Base-by-base conservation (phyloP, 2,113 vertebrate species). In the Pollachius pollachius region DNA sequence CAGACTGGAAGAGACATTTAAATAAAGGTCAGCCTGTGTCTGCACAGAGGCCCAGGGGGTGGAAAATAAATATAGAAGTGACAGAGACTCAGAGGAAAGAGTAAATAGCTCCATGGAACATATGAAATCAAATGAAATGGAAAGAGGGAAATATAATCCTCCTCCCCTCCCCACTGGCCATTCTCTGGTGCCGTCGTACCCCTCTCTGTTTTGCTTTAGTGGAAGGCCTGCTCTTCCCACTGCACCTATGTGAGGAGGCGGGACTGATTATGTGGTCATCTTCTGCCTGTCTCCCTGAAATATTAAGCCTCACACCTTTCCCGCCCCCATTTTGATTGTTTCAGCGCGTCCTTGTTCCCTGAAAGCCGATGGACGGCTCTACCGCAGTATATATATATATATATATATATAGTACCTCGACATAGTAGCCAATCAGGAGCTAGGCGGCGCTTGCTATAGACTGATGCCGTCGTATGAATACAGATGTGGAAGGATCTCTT, bases 11-110 rank as follows among this genome's bases (percentile, higher is more conserved):
- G 84, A 92, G 89, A 92, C 91, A 92, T 92, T 93, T 91, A 90
- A 91, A 91, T 91, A 92, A 93, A 92, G 91, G 91, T 91, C 88
- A 92, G 78, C 79, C 73, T 84, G 81, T 89, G 86, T 85, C 81
- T 88, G 89, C 81, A 76, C 77, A 73, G 80, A 74, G 82, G 86
- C 88, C 90, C 89, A 85, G 83, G 85, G 88, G 83, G 89, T 90
- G 88, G 87, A 90, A 92, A 92, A 89, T 89, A 92, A 88, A 92
- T 90, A 89, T 89, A 79, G 81, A 89, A 84, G 83, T 83, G 83
- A 86, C 86, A 90, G 77, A 85, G 83, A 89, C 80, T 81, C 77
- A 80, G 74, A 80, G 78, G 72, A 84, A 75, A 89, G 82, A 87
- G 88, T 91, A 89, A 91, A 90, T 89, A 85, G 86, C 86, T 90